phyloP scores from a whole-genome alignment of 2,888 invertebrate genomes.

The Eucriotettix oculatus region DNA sequence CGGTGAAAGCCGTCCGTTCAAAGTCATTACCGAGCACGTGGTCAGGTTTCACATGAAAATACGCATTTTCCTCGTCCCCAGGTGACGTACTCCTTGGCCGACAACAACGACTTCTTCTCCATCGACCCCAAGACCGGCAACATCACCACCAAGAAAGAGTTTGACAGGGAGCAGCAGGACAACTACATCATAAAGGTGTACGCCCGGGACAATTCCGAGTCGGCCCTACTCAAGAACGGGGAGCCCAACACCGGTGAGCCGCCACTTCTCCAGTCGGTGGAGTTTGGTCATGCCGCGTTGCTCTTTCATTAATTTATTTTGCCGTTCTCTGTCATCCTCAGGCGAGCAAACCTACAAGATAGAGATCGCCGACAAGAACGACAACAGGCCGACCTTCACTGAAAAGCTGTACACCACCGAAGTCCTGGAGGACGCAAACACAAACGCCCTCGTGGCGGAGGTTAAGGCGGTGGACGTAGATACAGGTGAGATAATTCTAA shows the following conservation, averaged over 20 bases:
- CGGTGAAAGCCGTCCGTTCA: too few species aligned
- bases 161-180: constrained; percentile 73
- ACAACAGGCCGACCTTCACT: constrained; percentile 84
- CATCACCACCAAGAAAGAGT: constrained; percentile 62
- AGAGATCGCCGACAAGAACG: constrained; percentile 89
- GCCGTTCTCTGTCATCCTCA: constrained; percentile 13
- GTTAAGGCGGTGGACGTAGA: constrained; percentile 80
- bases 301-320: too few species aligned
- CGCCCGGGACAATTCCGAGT: constrained; percentile 79
- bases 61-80: constrained; percentile 11
- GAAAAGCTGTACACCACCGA: constrained; percentile 55
- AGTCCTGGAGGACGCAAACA: constrained; percentile 69
- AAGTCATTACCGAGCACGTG: too few species aligned
- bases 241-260: constrained; percentile 48
- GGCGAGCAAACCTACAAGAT: constrained; percentile 72
- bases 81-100: constrained; percentile 56
- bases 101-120: constrained; percentile 53
- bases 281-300: background rate
- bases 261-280: background rate
- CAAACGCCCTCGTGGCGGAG: constrained; percentile 66
- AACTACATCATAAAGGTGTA: constrained; percentile 80
- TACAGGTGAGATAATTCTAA: too few species aligned
- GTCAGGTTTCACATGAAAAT: too few species aligned
- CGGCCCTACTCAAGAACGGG: constrained; percentile 45
- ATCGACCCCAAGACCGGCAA: constrained; percentile 77